Evolutionary conservation across 2,113 vertebrate genomes (phyloP), one percentile per base, ranked within the genome.

Genomic region (Cheilinus undulatus): DNA sequence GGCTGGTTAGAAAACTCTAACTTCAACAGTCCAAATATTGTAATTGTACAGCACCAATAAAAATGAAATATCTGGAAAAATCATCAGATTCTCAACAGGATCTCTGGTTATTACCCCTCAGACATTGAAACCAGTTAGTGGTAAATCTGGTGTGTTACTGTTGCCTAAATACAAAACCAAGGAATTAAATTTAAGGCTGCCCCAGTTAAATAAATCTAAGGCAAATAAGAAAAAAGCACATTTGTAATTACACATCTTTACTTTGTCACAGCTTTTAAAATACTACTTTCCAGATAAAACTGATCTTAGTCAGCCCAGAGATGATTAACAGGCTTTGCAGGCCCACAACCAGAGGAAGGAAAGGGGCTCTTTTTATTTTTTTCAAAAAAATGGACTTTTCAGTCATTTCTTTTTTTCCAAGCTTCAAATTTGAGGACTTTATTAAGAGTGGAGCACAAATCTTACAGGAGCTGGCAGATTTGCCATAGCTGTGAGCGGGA

Each of bases 71-170:
- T 28, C 43, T 42, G 40, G 14, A 19, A 42, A 42, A 19, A 1
- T 15, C 40, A 42, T 54, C 12, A 32, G 10, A 69, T 59, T 63
- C 34, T 34, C 26, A 14, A 2, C 7, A 27, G 24, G 50, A 34
- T 17, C 13, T 1, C 20, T 50, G 2, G 59, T 67, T 61, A 46
- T 62, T 42, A 10, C 59, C 14, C 14, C 28, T 38, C 57, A 30
- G 19, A 42, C 20, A 17, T 7, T 24, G 3, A 26, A 48, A n/a
- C 20, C 23, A 36, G 12, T 60, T 27, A 48, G 8, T 38, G 22
- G 70, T n/a, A 59, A 64, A 59, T 52, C 3, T 69, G 20, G 36
- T 67, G 14, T n/a, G 24, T 19, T 4, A 61, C 36, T 40, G 56
- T 46, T 68, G 19, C 34, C 49, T 20, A 13, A 48, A 38, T 49